A percentile compares a stretch with the other conserved stretches of the same genome.
These are phyloP conservation scores for Xenopus petersii DNA, from an alignment of 2,797 vertebrate species.

Conservation along the genomic window DNA sequence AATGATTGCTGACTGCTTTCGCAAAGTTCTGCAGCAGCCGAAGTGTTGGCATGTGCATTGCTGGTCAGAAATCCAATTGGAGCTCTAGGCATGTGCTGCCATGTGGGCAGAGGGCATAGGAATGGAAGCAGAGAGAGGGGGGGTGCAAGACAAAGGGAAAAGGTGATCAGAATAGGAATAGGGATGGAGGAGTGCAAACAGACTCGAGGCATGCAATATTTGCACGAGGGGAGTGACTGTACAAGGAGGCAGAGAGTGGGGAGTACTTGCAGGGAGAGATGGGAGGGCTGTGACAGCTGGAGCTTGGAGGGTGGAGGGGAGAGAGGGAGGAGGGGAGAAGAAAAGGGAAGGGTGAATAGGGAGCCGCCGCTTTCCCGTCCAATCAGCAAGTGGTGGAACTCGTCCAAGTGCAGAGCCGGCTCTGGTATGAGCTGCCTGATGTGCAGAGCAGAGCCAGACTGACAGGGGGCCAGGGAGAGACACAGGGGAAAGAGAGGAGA, in stretches of 20 bases:
- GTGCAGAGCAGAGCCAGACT: constrained; percentile 43
- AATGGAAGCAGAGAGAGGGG: too few relatives aligned
- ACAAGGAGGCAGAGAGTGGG: constrained; percentile 7
- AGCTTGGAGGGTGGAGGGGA: constrained; percentile 4
- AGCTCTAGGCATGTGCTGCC: too few relatives aligned
- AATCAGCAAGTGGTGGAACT: constrained; percentile 66
- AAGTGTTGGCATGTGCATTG: too few relatives aligned
- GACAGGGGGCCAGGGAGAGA: constrained; percentile 61
- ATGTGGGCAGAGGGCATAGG: too few relatives aligned
- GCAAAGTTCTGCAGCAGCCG: too few relatives aligned
- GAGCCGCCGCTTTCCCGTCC: constrained; percentile 63
- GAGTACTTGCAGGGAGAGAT: constrained; percentile 7
- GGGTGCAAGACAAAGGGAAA: not conserved
- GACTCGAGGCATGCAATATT: constrained; percentile 20
- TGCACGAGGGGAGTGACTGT: constrained; percentile 21
- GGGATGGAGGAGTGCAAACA: not conserved
- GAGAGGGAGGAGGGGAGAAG: constrained; percentile 35
- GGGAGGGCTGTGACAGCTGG: constrained; percentile 37
- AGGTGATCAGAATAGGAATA: not conserved
- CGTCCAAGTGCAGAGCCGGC: constrained; percentile 64
- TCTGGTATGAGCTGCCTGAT: constrained; percentile 54
- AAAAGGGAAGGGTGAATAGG: constrained; percentile 55
- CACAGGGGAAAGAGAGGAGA: constrained; percentile 68
- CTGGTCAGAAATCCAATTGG: too few relatives aligned
- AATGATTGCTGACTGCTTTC: too few relatives aligned